These are phyloP conservation scores for human (Homo sapiens) DNA, from an alignment of 2,113 vertebrate species.

Conservation along the genomic window GRCh38 chr13:72488501-72489000, in stretches of 20 bases:
- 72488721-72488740: not conserved
- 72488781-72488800: not conserved
- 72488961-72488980: not conserved
- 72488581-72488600: not conserved
- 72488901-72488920: not conserved
- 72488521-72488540: conserved; percentile 5
- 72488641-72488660: not conserved
- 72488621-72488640: not conserved
- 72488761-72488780: not conserved
- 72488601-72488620: not conserved
- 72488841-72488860: not conserved
- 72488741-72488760: not conserved
- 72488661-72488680: conserved; percentile 3
- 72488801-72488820: not conserved
- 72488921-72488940: not conserved
- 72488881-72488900: not conserved
- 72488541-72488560: not conserved
- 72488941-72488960: not conserved
- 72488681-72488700: not conserved
- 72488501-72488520: conserved; percentile 1
- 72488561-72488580: not conserved
- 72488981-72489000: not conserved
- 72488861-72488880: not conserved
- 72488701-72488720: not conserved
- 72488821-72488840: not conserved